Evolutionary conservation across 2,888 invertebrate species (phyloP).

Genomic region (Netelia fuscicornis): DNA sequence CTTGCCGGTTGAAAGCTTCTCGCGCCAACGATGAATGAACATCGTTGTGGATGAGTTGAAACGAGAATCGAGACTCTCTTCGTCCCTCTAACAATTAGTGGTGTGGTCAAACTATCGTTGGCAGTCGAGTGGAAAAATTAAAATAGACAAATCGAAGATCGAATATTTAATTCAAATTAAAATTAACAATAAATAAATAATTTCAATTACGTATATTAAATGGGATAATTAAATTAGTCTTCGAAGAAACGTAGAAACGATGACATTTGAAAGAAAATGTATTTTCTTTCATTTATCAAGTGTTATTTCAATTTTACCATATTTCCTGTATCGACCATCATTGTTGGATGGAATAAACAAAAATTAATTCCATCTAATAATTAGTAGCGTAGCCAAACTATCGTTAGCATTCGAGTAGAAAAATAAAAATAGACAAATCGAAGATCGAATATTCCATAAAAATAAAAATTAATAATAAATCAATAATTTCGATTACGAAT

Average conservation of each 20-base stretch:
- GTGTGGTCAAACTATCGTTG: slow-evolving; percentile 4
- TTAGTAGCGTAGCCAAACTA: no score
- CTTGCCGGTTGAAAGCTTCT: slow-evolving; percentile 44
- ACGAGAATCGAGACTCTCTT: slow-evolving; percentile 24
- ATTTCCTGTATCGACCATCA: no score
- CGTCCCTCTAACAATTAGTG: slow-evolving; percentile 13
- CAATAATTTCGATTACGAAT: no score
- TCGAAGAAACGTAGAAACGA: slow-evolving; percentile 18
- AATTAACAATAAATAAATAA: background rate
- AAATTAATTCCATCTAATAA: no score
- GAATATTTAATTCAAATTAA: background rate
- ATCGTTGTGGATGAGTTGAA: slow-evolving; percentile 59
- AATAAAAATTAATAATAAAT: no score
- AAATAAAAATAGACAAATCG: no score
- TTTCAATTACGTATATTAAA: background rate
- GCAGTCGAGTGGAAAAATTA: slow-evolving; percentile 2
- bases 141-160: slow-evolving; percentile 2
- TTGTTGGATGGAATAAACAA: no score
- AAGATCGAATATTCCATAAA: background rate
- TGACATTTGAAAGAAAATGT: background rate
- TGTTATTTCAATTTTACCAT: no score
- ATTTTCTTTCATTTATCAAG: background rate
- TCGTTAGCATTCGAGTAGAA: no score
- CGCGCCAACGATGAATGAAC: slow-evolving; percentile 66
- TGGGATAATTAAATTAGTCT: background rate